Conservation (phyloP, 2,113 vertebrate genomes). For the rabbit (Oryctolagus cuniculus) region mOryCun1.1 NC_091443.1:87363501-87364000, state of each 20-base stretch:
- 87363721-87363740: slow-evolving; percentile 21
- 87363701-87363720: background rate
- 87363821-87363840: slow-evolving; percentile 11
- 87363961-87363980: no score
- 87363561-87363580: background rate
- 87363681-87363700: slow-evolving; percentile 6
- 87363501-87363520: background rate
- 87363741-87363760: background rate
- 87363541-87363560: slow-evolving; percentile 12
- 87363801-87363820: slow-evolving; percentile 28
- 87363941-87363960: no score
- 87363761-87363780: slow-evolving; percentile 6
- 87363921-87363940: no score
- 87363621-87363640: background rate
- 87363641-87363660: background rate
- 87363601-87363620: background rate
- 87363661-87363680: background rate
- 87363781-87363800: slow-evolving; percentile 2
- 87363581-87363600: background rate
- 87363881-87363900: background rate
- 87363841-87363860: slow-evolving; percentile 15
- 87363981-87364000: no score
- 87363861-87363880: slow-evolving; percentile 24
- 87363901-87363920: background rate
- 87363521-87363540: background rate